phyloP scores from a whole-genome alignment of 2,797 vertebrate species.

The Steatocranus sp. region DNA sequence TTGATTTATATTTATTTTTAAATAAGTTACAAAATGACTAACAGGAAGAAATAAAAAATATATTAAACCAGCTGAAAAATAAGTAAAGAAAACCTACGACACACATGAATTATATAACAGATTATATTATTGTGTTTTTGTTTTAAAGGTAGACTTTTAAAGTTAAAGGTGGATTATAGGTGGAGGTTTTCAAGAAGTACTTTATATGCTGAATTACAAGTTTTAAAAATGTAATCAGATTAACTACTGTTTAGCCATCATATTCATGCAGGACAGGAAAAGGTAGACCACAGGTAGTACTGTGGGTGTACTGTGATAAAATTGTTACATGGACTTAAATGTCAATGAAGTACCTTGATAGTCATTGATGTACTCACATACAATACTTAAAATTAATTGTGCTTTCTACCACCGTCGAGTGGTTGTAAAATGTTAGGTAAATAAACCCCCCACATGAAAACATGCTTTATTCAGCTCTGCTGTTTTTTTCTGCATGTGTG shows the following conservation, averaged over 20 bases:
- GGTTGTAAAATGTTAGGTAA: not conserved
- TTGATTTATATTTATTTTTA: not conserved
- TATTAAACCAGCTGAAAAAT: not conserved
- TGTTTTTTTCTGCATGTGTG: not conserved
- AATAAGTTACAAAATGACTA: not conserved
- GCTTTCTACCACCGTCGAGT: accelerated
- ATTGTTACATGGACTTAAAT: not conserved
- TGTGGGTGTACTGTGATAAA: not conserved
- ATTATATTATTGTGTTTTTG: not conserved
- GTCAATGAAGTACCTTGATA: accelerated
- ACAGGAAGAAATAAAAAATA: not conserved
- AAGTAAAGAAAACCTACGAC: not conserved
- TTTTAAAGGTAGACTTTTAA: not conserved
- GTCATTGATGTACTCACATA: not conserved
- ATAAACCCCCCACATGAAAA: not conserved
- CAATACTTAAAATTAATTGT: not conserved
- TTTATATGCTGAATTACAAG: not conserved
- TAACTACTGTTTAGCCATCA: not conserved
- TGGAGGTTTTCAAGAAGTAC: not conserved
- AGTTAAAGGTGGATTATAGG: not conserved
- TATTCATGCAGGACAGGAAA: not conserved
- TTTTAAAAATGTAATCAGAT: not conserved
- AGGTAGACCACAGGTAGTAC: accelerated
- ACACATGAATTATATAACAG: not conserved
- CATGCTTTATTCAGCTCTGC: accelerated